A percentile compares a stretch with the other conserved stretches of the same genome.
Conservation (phyloP, 2,113 vertebrate genomes). For the Casuarius casuarius region DNA sequence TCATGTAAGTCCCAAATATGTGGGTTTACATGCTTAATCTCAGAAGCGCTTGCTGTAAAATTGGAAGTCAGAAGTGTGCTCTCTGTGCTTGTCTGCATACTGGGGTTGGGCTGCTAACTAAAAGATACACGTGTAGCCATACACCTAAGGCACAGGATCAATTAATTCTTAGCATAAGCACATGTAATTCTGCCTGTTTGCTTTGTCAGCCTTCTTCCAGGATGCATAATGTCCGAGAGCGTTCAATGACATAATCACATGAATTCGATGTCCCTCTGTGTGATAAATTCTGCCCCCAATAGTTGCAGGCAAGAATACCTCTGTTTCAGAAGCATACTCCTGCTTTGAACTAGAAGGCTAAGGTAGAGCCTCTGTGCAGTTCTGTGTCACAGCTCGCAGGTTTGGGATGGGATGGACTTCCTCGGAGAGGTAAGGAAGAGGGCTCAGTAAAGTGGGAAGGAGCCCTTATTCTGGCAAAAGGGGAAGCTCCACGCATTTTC, state of each 20-base stretch:
- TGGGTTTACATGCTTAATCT: conserved; percentile 3
- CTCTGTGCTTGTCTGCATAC: neutral
- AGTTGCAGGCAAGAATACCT: neutral
- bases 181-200: neutral
- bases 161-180: neutral
- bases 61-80: neutral
- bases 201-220: neutral
- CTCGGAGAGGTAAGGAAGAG: neutral
- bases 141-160: neutral
- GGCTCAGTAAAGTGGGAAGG: neutral
- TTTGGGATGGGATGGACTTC: neutral
- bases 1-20: conserved; percentile 5
- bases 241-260: rapidly evolving
- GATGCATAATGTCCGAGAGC: neutral
- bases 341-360: neutral
- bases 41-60: conserved; percentile 5
- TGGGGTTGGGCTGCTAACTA: neutral
- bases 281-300: neutral
- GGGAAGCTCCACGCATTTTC: neutral
- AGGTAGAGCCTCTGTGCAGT: neutral
- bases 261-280: neutral
- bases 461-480: neutral
- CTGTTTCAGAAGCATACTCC: neutral
- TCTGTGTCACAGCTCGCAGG: neutral
- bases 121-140: neutral